A percentile compares a stretch with the other conserved stretches of the same genome.
These are phyloP conservation scores for Amphimedon queenslandica DNA, from an alignment of 37 sponge, comb jelly and placozoan genomes.

Conservation along the genomic window DNA sequence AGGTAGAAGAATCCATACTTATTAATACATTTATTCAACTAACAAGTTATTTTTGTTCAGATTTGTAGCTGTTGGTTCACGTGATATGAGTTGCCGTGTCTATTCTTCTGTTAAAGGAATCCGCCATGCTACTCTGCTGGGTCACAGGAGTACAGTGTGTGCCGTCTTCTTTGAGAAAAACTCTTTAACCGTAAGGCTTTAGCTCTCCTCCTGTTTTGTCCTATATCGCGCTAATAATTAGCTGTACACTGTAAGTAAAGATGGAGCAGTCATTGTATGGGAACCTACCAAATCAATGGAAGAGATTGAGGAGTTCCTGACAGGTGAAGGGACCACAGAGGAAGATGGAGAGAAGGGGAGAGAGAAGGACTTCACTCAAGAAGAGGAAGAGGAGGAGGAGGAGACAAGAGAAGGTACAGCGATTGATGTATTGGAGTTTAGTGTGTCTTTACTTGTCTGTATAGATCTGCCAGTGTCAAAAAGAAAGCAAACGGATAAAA, in stretches of 20 bases:
- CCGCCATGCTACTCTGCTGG: constrained; percentile 77
- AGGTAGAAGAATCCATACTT: too few relatives aligned
- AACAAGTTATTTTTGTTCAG: too few relatives aligned
- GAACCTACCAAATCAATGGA: constrained; percentile 23
- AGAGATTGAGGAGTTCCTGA: constrained; percentile 26
- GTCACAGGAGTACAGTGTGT: constrained; percentile 78
- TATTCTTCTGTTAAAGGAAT: constrained; percentile 74
- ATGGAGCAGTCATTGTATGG: constrained; percentile 77
- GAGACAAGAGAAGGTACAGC: background rate
- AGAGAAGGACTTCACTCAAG: constrained; percentile 3
- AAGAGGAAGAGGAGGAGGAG: constrained; percentile 9
- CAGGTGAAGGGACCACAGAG: background rate
- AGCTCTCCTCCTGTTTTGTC: background rate
- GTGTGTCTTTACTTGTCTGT: background rate
- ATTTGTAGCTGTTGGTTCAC: constrained; percentile 79
- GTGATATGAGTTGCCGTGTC: constrained; percentile 85
- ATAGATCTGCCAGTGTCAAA: background rate
- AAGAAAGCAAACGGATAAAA: constrained; percentile 20
- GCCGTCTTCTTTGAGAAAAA: constrained; percentile 76
- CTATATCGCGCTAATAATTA: constrained; percentile 1
- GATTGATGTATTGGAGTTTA: background rate
- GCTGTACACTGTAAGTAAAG: constrained; percentile 78
- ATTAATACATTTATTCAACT: too few relatives aligned
- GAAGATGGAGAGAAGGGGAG: constrained; percentile 13
- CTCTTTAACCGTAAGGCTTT: constrained; percentile 62